Evolutionary conservation across 2,797 vertebrate genomes (phyloP), one percentile per base, ranked within the genome.

Genomic region (Sparidentex hasta): DNA sequence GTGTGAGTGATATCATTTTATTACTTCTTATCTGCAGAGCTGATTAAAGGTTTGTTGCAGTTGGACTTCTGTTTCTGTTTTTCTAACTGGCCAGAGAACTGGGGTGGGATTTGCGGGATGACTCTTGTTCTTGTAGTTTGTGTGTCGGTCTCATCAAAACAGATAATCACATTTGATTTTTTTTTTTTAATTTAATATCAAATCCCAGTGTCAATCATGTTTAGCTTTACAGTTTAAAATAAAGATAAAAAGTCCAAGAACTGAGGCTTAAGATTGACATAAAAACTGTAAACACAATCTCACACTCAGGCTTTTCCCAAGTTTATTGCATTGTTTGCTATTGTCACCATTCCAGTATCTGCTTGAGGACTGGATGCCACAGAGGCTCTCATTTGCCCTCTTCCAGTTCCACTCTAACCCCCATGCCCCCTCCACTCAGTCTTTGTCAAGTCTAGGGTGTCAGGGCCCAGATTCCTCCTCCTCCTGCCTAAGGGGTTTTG

Each of bases 381-480:
- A 72, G 18, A 74, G 21, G 7, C 61, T 70, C 43, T 82, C 65
- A 61, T 58, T 74, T 58, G 41, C 17, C 11, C 57, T 54, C 54
- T 72, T 74, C 47, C 46, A 52, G 48, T 76, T 71, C 33, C 7
- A 71, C 65, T 71, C 63, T 72, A 82, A 57, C 23, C 38, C 66
- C 38, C 43, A 33, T 43, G n/a, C 38, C 58, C 48, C 21, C 29
- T 29, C 38, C 38, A 18, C 81, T 61, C 3, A 8, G 65, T 59
- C 70, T 46, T 47, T 55, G 63, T 74, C 59, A 56, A 78, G 84
- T 87, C 68, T 83, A 78, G 81, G 71, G 74, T 92, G 61, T 90
- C 89, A 80, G 63, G 25, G 27, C 75, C 50, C 75, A 59, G 16
- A 57, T 44, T 54, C 65, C 61, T 79, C 87, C 71, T 76, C 48